Conservation (phyloP, 2,888 invertebrate genomes). For the Thera britannica region DNA sequence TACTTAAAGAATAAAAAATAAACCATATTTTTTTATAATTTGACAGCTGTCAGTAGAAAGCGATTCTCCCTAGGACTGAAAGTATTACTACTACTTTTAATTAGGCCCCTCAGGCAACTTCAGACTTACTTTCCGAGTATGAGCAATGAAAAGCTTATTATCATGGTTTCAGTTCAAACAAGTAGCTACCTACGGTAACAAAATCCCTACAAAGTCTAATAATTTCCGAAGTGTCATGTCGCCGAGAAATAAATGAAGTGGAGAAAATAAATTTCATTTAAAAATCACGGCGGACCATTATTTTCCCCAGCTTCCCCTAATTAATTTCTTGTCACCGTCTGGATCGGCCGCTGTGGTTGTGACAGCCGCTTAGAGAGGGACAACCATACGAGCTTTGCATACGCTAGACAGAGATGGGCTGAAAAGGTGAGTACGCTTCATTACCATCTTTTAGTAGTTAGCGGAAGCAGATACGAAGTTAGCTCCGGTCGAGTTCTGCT, state of each 20-base stretch:
- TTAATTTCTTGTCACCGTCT: conserved; percentile 84
- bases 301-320: conserved; percentile 81
- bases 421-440: conserved; percentile 77
- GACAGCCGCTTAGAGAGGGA: conserved; percentile 71
- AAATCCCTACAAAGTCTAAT: conserved; percentile 73
- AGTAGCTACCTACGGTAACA: conserved; percentile 65
- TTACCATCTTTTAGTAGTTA: conserved; percentile 82
- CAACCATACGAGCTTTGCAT: conserved; percentile 29
- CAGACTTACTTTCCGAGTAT: neutral
- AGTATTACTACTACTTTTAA: no score
- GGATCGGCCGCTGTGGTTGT: conserved; percentile 77
- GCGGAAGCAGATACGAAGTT: conserved; percentile 77
- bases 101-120: no score
- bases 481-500: conserved; percentile 69
- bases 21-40: no score
- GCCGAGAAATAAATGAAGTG: conserved; percentile 82
- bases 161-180: conserved; percentile 59
- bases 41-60: no score
- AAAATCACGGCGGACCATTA: conserved; percentile 83
- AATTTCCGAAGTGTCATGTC: conserved; percentile 83
- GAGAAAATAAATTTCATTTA: conserved; percentile 83
- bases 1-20: no score
- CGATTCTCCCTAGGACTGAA: no score
- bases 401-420: conserved; percentile 53
- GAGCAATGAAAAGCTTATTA: conserved; percentile 22